These are phyloP conservation scores for Alloscopus bannaensis DNA, from an alignment of 2,888 invertebrate species.

Conservation along the genomic window DNA sequence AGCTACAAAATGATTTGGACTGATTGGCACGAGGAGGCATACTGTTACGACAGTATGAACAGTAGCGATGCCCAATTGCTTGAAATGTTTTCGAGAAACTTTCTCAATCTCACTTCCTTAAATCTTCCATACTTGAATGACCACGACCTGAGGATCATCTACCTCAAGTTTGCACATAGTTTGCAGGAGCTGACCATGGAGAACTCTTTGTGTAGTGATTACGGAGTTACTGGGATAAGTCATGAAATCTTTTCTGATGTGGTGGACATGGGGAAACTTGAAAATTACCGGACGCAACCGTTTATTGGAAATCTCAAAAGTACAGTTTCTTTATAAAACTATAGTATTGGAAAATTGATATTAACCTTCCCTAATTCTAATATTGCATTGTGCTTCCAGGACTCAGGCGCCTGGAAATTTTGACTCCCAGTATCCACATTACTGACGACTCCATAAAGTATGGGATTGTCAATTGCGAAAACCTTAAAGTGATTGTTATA, in stretches of 20 bases:
- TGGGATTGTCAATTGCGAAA: constrained; percentile 47
- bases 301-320: constrained; percentile 52
- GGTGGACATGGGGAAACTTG: constrained; percentile 1
- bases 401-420: constrained; percentile 52
- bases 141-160: constrained; percentile 41
- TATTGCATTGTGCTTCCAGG: constrained; percentile 19
- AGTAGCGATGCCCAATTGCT: constrained; percentile 47
- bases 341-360: background rate
- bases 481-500: constrained; percentile 35
- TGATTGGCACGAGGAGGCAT: constrained; percentile 35
- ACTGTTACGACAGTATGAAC: constrained; percentile 36
- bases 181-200: constrained; percentile 53
- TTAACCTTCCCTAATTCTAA: constrained; percentile 8
- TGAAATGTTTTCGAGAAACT: constrained; percentile 41
- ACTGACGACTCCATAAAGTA: constrained; percentile 43
- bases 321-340: constrained; percentile 17
- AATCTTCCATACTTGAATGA: constrained; percentile 49
- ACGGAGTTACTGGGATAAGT: constrained; percentile 33
- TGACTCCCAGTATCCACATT: constrained; percentile 39
- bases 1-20: constrained; percentile 54
- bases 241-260: constrained; percentile 3
- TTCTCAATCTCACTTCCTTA: constrained; percentile 36
- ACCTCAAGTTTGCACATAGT: constrained; percentile 43
- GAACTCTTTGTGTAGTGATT: constrained; percentile 48
- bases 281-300: constrained; percentile 15